These are phyloP conservation scores for Arbacia lixula DNA, from an alignment of 53 echinoderm and acorn worm species.

Conservation along the genomic window DNA sequence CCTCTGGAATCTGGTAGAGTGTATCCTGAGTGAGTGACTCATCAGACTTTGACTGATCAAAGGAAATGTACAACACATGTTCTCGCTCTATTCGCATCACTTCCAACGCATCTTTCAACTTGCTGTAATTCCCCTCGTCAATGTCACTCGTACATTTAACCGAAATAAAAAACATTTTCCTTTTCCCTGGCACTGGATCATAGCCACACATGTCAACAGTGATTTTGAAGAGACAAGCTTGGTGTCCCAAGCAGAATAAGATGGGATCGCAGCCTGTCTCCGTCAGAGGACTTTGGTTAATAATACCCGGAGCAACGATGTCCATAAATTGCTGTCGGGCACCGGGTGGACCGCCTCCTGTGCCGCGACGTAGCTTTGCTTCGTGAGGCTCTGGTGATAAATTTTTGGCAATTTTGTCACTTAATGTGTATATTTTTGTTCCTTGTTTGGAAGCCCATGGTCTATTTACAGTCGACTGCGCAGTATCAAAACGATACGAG, in stretches of 20 bases:
- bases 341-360: slow-evolving; percentile 16
- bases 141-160: slow-evolving; percentile 93
- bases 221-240: slow-evolving; percentile 92
- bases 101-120: slow-evolving; percentile 54
- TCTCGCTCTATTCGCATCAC: slow-evolving; percentile 71
- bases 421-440: slow-evolving; percentile 67
- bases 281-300: slow-evolving; percentile 78
- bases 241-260: slow-evolving; percentile 92
- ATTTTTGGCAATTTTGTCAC: slow-evolving; percentile 77
- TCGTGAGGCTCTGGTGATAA: slow-evolving; percentile 73
- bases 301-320: slow-evolving; percentile 51
- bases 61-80: slow-evolving; percentile 73
- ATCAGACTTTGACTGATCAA: slow-evolving; percentile 70
- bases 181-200: slow-evolving; percentile 90
- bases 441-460: slow-evolving; percentile 72
- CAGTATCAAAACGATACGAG: slow-evolving; percentile 79
- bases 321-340: slow-evolving; percentile 38
- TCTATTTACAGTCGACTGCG: slow-evolving; percentile 71
- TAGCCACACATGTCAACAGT: slow-evolving; percentile 87
- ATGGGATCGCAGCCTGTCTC: slow-evolving; percentile 95
- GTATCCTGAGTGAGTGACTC: slow-evolving; percentile 54
- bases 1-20: slow-evolving; percentile 70
- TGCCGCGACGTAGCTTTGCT: slow-evolving; percentile 55
- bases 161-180: slow-evolving; percentile 86
- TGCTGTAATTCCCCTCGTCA: slow-evolving; percentile 67